A percentile compares a stretch with the other conserved stretches of the same genome.
Evolutionary conservation across 2,888 invertebrate species (phyloP).

Genomic region (Ommatoiulus sabulosus): DNA sequence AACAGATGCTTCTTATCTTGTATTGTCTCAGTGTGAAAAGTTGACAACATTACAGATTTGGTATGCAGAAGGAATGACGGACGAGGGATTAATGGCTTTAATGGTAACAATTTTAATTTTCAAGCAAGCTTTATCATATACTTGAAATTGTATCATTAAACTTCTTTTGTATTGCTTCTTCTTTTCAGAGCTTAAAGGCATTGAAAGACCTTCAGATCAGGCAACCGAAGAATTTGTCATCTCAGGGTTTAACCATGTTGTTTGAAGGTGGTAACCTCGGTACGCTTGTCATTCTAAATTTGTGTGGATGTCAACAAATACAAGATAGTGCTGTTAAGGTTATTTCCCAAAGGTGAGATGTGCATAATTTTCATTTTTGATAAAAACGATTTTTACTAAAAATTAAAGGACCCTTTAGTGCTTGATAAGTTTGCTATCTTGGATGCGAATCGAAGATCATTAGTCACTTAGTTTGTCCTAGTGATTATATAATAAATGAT

Average conservation of each 20-base stretch:
- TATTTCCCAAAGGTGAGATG: conserved; percentile 56
- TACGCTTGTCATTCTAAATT: conserved; percentile 59
- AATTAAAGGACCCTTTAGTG: too few species aligned
- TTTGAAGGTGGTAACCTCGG: conserved; percentile 57
- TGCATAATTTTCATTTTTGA: background rate
- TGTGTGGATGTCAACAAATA: conserved; percentile 60
- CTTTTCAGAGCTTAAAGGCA: conserved; percentile 52
- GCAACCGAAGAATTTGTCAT: conserved; percentile 59
- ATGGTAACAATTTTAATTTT: conserved; percentile 32
- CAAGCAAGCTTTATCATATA: background rate
- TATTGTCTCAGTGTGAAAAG: conserved; percentile 57
- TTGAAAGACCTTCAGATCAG: conserved; percentile 60
- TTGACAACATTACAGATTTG: conserved; percentile 60
- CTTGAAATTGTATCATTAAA: background rate
- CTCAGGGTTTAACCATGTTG: conserved; percentile 57
- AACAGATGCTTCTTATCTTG: conserved; percentile 59
- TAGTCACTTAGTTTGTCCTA: too few species aligned
- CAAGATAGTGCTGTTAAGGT: conserved; percentile 59
- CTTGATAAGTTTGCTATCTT: too few species aligned
- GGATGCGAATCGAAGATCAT: too few species aligned
- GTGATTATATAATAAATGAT: background rate
- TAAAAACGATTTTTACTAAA: too few species aligned
- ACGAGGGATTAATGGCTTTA: conserved; percentile 59
- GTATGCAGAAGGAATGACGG: conserved; percentile 61
- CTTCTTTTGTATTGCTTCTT: too few species aligned